phyloP scores from a whole-genome alignment of 2,888 invertebrate genomes.

The Panopea generosa region DNA sequence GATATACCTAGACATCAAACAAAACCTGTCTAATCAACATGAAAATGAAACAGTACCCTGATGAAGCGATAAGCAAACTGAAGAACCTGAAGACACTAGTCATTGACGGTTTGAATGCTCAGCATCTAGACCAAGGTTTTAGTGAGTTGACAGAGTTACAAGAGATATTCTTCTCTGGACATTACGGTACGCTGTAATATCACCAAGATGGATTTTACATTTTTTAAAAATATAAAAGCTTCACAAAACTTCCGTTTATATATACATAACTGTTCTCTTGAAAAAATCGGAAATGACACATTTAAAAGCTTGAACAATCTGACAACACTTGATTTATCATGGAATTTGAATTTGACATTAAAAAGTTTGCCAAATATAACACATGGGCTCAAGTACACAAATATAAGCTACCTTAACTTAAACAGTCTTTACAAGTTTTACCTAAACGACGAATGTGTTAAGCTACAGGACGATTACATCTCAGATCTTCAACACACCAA shows the following conservation, averaged over 20 bases:
- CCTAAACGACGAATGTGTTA: neutral
- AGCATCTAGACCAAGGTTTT: neutral
- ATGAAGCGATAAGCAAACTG: neutral
- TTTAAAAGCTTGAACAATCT: conserved; percentile 8
- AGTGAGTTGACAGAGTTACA: neutral
- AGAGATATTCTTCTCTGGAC: conserved; percentile 17
- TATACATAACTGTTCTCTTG: conserved; percentile 19
- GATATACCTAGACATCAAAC: conserved; percentile 20
- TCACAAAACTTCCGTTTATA: neutral
- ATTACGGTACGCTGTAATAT: conserved; percentile 20
- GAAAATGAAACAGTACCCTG: conserved; percentile 17
- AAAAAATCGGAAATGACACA: neutral
- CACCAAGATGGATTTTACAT: neutral
- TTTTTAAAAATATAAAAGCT: neutral
- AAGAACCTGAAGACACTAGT: conserved; percentile 2
- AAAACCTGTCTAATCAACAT: neutral
- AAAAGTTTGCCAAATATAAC: conserved; percentile 15
- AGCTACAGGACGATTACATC: neutral
- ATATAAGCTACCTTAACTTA: conserved; percentile 15
- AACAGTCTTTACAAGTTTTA: conserved; percentile 12
- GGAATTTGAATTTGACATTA: conserved; percentile 13
- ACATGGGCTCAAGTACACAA: conserved; percentile 1
- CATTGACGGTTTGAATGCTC: conserved; percentile 23
- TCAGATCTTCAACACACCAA: conserved; percentile 1
- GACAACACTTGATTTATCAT: conserved; percentile 19